Percentiles rank a stretch among this genome's conserved stretches.
phyloP scores from a whole-genome alignment of 2,113 vertebrate genomes.

The Scolopax mira region DNA sequence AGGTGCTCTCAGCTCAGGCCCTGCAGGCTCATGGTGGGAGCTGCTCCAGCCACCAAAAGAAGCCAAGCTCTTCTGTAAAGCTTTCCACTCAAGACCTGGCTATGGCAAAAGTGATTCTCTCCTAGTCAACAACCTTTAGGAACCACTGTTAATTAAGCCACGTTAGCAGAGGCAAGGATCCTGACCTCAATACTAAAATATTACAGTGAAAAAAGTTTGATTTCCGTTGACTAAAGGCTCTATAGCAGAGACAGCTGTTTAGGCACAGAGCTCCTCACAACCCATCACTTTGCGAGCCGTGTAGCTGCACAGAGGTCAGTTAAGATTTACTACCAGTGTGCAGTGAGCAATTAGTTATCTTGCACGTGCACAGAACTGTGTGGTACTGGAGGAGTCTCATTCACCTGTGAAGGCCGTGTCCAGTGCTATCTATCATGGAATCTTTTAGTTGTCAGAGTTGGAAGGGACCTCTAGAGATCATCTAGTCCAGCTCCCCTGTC shows the following conservation, averaged over 20 bases:
- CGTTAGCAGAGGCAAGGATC: not conserved
- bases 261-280: too few species aligned
- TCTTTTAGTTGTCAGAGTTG: too few species aligned
- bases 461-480: too few species aligned
- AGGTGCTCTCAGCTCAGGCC: not conserved
- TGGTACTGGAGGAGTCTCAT: too few species aligned
- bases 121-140: not conserved
- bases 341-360: fast-evolving
- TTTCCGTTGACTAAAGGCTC: not conserved
- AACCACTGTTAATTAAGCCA: not conserved
- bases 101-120: not conserved
- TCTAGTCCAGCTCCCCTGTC: too few species aligned
- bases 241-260: not conserved
- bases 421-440: fast-evolving
- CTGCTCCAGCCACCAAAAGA: not conserved
- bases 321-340: not conserved
- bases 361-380: fast-evolving
- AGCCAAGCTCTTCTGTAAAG: not conserved
- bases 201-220: not conserved
- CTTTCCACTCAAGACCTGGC: not conserved
- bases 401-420: not conserved
- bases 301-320: not conserved
- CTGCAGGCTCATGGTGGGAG: not conserved
- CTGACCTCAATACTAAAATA: not conserved
- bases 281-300: not conserved